phyloP scores from a whole-genome alignment of 2,888 invertebrate species.

The Nomada hirtipes region DNA sequence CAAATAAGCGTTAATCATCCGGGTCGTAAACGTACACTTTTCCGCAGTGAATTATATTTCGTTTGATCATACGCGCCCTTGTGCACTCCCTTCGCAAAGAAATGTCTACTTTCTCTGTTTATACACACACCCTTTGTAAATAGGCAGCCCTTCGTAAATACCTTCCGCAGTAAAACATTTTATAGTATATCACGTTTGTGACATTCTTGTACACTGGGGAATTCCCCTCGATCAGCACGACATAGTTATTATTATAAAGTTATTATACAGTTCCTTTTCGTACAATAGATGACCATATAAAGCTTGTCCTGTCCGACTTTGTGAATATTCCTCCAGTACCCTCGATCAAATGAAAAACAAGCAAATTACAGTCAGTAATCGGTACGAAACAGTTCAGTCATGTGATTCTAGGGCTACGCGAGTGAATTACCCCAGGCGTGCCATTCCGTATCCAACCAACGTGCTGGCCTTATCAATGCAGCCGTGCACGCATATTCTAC shows the following conservation, averaged over 20 bases:
- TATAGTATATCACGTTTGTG: too few relatives aligned
- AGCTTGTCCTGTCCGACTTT: too few relatives aligned
- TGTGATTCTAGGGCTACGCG: neutral
- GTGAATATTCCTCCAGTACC: neutral
- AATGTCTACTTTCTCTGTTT: neutral
- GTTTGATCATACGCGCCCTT: neutral
- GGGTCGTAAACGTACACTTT: neutral
- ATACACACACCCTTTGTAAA: slow-evolving; percentile 15
- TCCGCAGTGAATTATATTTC: slow-evolving; percentile 9
- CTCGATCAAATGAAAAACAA: too few relatives aligned
- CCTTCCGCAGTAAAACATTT: too few relatives aligned
- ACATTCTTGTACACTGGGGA: too few relatives aligned
- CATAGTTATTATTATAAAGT: too few relatives aligned
- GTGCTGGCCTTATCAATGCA: neutral
- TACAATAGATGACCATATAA: too few relatives aligned
- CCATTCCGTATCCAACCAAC: neutral
- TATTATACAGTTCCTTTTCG: too few relatives aligned
- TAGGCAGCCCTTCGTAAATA: neutral
- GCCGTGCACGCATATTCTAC: neutral
- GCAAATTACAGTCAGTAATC: neutral
- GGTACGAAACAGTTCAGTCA: neutral
- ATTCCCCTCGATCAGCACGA: too few relatives aligned
- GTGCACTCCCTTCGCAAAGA: neutral
- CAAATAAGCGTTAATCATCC: neutral
- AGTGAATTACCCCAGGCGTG: neutral